Evolutionary conservation across 1,140 invertebrate genomes (phyloP).

Genomic region (Calephelis nemesis): DNA sequence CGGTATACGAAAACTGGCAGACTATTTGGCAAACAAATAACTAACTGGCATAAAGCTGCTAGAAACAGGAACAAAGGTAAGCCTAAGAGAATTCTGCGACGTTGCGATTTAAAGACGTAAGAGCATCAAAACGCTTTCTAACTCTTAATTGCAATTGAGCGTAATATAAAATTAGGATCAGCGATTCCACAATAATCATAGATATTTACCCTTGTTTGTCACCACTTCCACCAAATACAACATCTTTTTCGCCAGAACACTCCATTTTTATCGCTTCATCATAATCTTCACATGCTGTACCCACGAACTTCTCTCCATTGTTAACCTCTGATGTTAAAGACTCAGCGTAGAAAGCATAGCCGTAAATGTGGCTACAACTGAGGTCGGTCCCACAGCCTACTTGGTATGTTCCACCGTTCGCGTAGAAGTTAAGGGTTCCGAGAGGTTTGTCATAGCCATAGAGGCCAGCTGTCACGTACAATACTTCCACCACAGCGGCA

Average conservation of each 20-base stretch:
- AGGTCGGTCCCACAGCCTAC: constrained; percentile 42
- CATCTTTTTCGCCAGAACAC: constrained; percentile 48
- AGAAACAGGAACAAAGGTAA: too few species aligned
- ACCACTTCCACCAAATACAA: constrained; percentile 47
- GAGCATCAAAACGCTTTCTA: too few species aligned
- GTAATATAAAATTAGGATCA: too few species aligned
- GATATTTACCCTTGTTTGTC: constrained; percentile 45
- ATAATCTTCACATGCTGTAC: constrained; percentile 51
- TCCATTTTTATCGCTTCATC: constrained; percentile 37
- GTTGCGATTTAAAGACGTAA: too few species aligned
- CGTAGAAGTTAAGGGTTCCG: constrained; percentile 85
- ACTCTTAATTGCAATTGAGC: too few species aligned
- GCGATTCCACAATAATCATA: too few species aligned
- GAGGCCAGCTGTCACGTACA: constrained; percentile 83
- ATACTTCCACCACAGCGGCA: constrained; percentile 83
- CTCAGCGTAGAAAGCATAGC: constrained; percentile 59
- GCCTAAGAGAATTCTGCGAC: too few species aligned
- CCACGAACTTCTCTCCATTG: constrained; percentile 46
- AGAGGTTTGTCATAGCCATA: constrained; percentile 79
- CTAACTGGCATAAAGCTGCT: too few species aligned
- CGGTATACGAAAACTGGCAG: too few species aligned
- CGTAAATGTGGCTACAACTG: constrained; percentile 48
- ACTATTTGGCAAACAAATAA: too few species aligned
- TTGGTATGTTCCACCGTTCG: constrained; percentile 81
- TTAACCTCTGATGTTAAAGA: constrained; percentile 42